These are phyloP conservation scores for Rhagonycha fulva DNA, from an alignment of 2,888 invertebrate genomes.

Conservation along the genomic window DNA sequence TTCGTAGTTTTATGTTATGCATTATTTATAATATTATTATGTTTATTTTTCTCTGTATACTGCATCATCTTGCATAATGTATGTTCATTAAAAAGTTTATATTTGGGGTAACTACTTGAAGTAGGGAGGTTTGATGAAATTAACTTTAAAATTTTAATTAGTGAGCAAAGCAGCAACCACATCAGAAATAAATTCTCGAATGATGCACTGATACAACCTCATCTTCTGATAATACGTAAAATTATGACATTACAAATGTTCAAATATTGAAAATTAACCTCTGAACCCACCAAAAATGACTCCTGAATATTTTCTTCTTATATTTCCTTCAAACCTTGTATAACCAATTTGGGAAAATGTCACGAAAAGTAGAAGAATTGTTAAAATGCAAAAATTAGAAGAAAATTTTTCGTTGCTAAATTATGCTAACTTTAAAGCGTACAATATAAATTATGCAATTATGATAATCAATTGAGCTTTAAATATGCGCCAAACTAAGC, in stretches of 20 bases:
- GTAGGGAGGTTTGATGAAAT: neutral
- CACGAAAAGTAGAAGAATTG: neutral
- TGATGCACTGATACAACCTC: neutral
- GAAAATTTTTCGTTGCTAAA: neutral
- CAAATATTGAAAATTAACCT: neutral
- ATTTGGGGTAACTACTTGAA: neutral
- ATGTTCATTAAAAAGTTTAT: neutral
- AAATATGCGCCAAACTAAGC: neutral
- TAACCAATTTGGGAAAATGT: neutral
- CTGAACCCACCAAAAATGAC: neutral
- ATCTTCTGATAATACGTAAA: neutral
- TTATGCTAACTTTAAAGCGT: neutral
- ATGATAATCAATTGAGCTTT: neutral
- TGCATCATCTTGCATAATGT: neutral
- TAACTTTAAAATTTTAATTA: neutral
- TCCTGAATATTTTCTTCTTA: too few species aligned
- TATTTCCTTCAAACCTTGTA: neutral
- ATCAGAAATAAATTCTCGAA: too few species aligned
- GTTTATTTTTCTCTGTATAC: neutral
- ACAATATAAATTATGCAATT: neutral
- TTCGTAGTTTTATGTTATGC: neutral
- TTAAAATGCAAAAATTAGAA: neutral
- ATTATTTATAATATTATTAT: neutral
- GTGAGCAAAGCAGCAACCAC: neutral
- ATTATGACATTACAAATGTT: neutral